Evolutionary conservation across 2,113 vertebrate species (phyloP), one percentile per base, ranked within the genome.

Genomic region (Percina caprodes): DNA sequence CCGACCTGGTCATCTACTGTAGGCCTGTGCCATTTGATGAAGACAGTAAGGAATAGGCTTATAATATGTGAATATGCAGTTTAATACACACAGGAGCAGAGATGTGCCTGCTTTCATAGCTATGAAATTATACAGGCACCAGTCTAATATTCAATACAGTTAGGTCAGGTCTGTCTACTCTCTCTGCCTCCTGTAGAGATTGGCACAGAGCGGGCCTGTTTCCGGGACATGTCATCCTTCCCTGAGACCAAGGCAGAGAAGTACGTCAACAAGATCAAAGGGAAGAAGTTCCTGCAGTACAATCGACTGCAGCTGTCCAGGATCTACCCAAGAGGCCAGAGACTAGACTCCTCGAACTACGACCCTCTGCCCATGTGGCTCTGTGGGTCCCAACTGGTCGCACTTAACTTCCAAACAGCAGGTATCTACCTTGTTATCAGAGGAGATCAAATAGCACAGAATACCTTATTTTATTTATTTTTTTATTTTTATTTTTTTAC

Each of bases 301-400:
- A 99, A 99, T 89, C 96, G 98, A 3, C 96, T 98, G 62, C 98
- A 99, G 94, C 96, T 99, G 39, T 99, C 97, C 58, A 96, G 98
- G 81, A 99, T 99, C 92, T 99, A 99, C 93, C 98, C 98, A 45
- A 97, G 98, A 90, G 97, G 98, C 69, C 98, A 99, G 91, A 96
- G 98, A 55, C 95, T 99, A 0, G 98, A 99, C 93, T 99, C 98
- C 39, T 99, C 98, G 73, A 99, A 99, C 93, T 99, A 99, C 0
- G 98, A 99, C 89, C 97, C 98, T 0, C 86, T 99, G 88, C 97
- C 98, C 92, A 99, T 99, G 98, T 99, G 98, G 98, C 97, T 99
- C 79, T 99, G 98, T 0, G 98, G 98, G 60, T 99, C 97, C 86
- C 98, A 99, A 93, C 94, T 99, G 67, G 98, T 99, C 56, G 98